A percentile compares a stretch with the other conserved stretches of the same genome.
Evolutionary conservation across 2,113 vertebrate species (phyloP).

Genomic region (Axis porcinus): DNA sequence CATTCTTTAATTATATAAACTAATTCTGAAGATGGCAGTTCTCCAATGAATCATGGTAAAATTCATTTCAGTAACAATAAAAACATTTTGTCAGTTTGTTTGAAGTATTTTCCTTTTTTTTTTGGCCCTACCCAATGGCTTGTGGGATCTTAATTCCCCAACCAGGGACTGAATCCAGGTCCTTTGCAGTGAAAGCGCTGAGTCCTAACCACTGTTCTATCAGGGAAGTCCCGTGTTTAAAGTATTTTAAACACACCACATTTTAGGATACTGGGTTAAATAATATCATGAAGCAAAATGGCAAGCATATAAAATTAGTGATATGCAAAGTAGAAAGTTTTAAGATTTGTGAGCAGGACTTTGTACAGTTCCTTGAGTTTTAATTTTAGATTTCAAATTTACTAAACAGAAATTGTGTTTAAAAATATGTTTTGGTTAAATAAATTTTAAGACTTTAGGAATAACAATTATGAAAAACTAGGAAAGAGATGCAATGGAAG

Average conservation of each 20-base stretch:
- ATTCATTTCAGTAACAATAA: slow-evolving; percentile 18
- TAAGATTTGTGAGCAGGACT: neutral
- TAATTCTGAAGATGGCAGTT: neutral
- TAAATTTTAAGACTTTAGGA: neutral
- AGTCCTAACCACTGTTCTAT: neutral
- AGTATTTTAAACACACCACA: neutral
- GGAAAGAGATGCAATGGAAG: neutral
- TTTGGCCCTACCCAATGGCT: neutral
- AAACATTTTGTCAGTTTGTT: neutral
- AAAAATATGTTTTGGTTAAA: neutral
- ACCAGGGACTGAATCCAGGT: neutral
- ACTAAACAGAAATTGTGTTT: neutral
- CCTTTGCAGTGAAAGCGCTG: neutral
- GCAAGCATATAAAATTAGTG: neutral
- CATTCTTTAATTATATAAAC: neutral
- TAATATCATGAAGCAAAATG: neutral
- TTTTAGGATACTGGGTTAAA: neutral
- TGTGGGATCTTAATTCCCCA: neutral
- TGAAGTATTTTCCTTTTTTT: neutral
- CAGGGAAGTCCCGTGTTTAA: neutral
- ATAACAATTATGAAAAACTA: neutral
- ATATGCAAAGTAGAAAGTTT: neutral
- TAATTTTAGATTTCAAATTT: slow-evolving; percentile 14
- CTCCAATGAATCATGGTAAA: neutral
- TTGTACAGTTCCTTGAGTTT: neutral